Evolutionary conservation across 2,888 invertebrate species (phyloP), one percentile per base, ranked within the genome.

Genomic region (Drosophila prostipennis): DNA sequence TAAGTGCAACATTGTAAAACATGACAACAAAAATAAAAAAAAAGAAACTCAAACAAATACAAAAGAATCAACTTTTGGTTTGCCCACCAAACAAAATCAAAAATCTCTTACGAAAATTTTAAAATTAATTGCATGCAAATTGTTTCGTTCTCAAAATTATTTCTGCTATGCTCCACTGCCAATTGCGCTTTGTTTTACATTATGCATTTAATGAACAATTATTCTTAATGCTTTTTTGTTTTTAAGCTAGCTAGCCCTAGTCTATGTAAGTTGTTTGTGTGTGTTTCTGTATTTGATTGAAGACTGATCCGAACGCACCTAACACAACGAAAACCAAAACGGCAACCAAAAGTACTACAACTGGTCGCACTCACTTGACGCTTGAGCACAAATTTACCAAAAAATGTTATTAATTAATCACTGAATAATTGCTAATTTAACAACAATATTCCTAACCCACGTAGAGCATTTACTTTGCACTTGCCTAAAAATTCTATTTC

Each of bases 191-290:
- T 76, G 77, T 81, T 80, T 84, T 87, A 78, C 74, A 80, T 71
- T 82, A 80, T 79, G 82, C 79, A 79, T 82, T 70, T 58, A 79
- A 81, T 81, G 79, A 76, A 74, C 78, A 74, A 72, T 77, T 74
- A 76, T 68, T 80, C 76, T 80, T 83, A 86, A 86, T 79, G 83
- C 86, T 86, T 80, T 34, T 68, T 75, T 72, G 51, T 68, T 68
- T 68, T 54, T 55, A 36, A 55, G 59, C 57, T 14, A 61, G 53
- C 53, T 8, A 55, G 55, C 61, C 60, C 1, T 57, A 56, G 61
- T 58, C 52, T 64, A 16, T 68, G 78, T 87, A 85, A 87, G 88
- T 87, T 86, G 89, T 90, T 90, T 89, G 89, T 89, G 88, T 89
- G 87, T 89, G 61, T 84, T 67, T 46, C 80, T 70, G 70, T 70